Percentiles rank a stretch among this genome's conserved stretches.
These are phyloP conservation scores for Corythornis madagascariensis DNA, from an alignment of 2,113 vertebrate species.

Conservation along the genomic window DNA sequence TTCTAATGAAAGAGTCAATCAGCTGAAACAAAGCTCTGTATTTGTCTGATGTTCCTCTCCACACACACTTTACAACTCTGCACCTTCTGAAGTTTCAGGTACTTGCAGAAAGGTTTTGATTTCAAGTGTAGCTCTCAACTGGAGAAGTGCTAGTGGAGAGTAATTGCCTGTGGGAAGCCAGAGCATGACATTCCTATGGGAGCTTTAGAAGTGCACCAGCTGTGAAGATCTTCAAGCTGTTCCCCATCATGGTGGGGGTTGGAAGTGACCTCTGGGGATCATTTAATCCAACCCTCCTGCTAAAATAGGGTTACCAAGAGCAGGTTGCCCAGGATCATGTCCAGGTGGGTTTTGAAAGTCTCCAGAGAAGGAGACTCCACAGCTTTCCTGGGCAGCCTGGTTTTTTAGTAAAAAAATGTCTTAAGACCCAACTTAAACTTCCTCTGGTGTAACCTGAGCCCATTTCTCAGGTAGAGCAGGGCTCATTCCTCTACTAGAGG, in stretches of 20 bases:
- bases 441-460: no score
- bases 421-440: no score
- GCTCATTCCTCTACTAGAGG: neutral
- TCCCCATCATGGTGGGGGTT: neutral
- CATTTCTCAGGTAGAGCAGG: neutral
- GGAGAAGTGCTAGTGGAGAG: neutral
- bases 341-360: no score
- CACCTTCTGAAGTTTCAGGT: neutral
- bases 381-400: no score
- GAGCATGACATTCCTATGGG: neutral
- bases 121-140: neutral
- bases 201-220: neutral
- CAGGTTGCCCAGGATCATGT: no score
- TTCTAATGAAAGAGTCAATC: neutral
- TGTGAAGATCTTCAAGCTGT: neutral
- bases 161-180: neutral
- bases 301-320: no score
- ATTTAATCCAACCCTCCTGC: no score
- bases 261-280: no score
- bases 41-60: neutral
- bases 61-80: neutral
- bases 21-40: neutral
- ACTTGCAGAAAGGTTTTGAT: neutral
- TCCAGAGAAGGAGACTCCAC: no score
- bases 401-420: no score